These are phyloP conservation scores for Holacanthella duospinosa DNA, from an alignment of 2,888 invertebrate species.

Conservation along the genomic window DNA sequence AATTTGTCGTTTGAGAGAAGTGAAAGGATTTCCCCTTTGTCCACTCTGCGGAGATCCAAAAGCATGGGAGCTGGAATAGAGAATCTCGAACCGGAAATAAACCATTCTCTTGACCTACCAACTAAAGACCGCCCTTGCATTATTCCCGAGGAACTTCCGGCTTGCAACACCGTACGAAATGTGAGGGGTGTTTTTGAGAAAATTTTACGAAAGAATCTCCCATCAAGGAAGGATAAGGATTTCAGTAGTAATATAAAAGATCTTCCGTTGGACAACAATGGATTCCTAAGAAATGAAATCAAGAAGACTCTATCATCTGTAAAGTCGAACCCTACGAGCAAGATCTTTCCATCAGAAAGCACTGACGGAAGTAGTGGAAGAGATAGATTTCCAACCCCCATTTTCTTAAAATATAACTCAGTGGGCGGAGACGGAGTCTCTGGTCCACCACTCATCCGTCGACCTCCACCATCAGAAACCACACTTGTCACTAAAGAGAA, in stretches of 20 bases:
- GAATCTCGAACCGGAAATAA: neutral
- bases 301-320: conserved; percentile 20
- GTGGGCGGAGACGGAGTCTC: too few species aligned
- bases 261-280: neutral
- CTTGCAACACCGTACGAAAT: conserved; percentile 77
- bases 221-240: conserved; percentile 4
- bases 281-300: too few species aligned
- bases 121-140: conserved; percentile 23
- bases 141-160: conserved; percentile 72
- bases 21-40: neutral
- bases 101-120: too few species aligned
- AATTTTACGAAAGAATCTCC: conserved; percentile 41
- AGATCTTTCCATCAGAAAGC: conserved; percentile 38
- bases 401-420: too few species aligned
- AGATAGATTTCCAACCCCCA: too few species aligned
- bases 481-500: too few species aligned
- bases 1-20: too few species aligned
- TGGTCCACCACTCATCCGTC: too few species aligned
- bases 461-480: too few species aligned
- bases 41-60: conserved; percentile 28
- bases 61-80: conserved; percentile 34
- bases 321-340: conserved; percentile 38
- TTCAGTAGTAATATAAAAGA: too few species aligned
- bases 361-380: too few species aligned
- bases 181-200: conserved; percentile 73